phyloP scores from a whole-genome alignment of 2,113 vertebrate species.

The Lanius ludovicianus region DNA sequence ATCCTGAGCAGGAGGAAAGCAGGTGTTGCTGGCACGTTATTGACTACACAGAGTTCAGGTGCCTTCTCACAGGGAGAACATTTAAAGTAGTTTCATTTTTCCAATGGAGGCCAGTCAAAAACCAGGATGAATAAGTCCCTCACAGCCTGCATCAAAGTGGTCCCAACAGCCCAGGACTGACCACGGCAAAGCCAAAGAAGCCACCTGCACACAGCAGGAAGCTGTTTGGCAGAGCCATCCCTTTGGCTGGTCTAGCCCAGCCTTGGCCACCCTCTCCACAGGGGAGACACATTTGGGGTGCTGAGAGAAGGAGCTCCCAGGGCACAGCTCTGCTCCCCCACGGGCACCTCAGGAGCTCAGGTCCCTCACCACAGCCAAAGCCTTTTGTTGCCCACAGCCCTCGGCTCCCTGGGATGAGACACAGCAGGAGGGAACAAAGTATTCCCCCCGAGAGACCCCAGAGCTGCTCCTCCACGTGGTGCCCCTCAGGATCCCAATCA shows the following conservation, averaged over 20 bases:
- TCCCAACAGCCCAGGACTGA: neutral
- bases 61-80: neutral
- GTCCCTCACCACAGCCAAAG: neutral
- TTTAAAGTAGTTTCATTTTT: neutral
- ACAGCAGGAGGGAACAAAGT: neutral
- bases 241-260: rapidly evolving
- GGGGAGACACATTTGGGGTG: rapidly evolving
- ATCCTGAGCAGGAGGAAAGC: rapidly evolving
- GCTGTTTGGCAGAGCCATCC: neutral
- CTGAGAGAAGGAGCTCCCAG: no score
- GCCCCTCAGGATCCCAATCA: rapidly evolving
- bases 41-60: neutral
- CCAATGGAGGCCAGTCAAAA: rapidly evolving
- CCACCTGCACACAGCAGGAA: rapidly evolving
- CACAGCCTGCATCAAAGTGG: rapidly evolving
- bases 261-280: neutral
- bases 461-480: rapidly evolving
- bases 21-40: neutral
- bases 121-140: neutral
- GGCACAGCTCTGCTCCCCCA: rapidly evolving
- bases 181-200: rapidly evolving
- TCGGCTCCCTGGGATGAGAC: neutral
- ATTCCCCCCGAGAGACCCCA: neutral
- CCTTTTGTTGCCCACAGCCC: neutral
- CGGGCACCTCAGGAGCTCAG: neutral